These are phyloP conservation scores for Brachypteracias leptosomus DNA, from an alignment of 2,113 vertebrate genomes.

Conservation along the genomic window DNA sequence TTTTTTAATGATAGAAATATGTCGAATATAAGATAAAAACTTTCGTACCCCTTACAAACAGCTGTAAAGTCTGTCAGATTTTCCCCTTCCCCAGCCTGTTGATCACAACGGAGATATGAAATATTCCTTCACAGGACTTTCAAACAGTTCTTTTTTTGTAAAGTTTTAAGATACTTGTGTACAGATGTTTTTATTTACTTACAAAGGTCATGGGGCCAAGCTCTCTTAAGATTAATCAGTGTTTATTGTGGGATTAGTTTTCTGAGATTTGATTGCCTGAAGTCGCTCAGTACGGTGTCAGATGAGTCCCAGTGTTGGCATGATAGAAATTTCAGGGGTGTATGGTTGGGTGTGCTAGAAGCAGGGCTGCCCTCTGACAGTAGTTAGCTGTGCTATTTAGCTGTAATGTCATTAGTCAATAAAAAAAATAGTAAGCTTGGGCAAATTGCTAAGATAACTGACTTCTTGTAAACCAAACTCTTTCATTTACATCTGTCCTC, in stretches of 20 bases:
- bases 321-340: neutral
- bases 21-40: neutral
- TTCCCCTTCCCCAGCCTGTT: neutral
- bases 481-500: neutral
- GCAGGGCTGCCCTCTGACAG: neutral
- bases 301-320: neutral
- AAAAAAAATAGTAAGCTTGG: neutral
- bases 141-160: neutral
- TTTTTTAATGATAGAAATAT: neutral
- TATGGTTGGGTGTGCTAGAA: rapidly evolving
- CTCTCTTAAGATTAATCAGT: neutral
- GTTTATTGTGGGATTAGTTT: neutral
- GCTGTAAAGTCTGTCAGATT: neutral
- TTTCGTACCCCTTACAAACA: neutral
- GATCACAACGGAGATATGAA: neutral
- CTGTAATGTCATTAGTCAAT: too few species aligned
- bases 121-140: neutral
- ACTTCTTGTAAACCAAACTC: neutral
- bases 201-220: neutral
- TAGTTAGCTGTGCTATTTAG: neutral
- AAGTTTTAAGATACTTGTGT: neutral
- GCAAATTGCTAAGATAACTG: neutral
- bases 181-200: neutral
- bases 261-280: neutral
- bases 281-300: neutral